These are phyloP conservation scores for Micromussa lordhowensis DNA, from an alignment of 92 coral and sea anemone genomes.

Conservation along the genomic window DNA sequence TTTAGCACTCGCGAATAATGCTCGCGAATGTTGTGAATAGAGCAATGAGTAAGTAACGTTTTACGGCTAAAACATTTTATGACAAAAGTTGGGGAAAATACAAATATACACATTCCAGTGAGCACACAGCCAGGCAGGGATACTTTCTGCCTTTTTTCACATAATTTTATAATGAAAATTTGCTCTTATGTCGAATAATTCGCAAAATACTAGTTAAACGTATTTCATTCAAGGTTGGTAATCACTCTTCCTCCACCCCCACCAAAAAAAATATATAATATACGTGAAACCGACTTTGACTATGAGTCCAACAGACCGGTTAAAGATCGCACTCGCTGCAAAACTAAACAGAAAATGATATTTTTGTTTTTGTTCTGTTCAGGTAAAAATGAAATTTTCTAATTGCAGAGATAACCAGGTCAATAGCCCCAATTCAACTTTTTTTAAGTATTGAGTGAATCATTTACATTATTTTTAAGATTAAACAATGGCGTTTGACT, in stretches of 20 bases:
- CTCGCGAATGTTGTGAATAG: not conserved
- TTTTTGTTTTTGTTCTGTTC: not conserved
- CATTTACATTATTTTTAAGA: not conserved
- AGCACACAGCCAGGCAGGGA: not conserved
- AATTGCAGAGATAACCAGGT: not conserved
- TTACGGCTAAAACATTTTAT: not conserved
- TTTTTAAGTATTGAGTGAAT: not conserved
- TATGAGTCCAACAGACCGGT: not conserved
- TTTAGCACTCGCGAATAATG: not conserved
- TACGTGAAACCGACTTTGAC: not conserved
- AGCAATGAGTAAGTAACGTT: not conserved
- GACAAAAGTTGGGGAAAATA: not conserved
- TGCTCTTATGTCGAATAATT: not conserved
- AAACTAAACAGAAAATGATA: not conserved
- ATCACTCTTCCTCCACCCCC: not conserved
- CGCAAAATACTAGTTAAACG: not conserved
- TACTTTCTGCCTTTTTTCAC: not conserved
- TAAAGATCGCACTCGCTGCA: not conserved
- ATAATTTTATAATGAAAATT: not conserved
- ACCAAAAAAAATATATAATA: not conserved
- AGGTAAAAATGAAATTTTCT: not conserved
- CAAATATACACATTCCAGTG: not conserved
- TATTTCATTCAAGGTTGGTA: too few species aligned
- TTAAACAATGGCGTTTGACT: not conserved
- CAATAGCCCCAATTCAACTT: not conserved